A percentile compares a stretch with the other conserved stretches of the same genome.
Evolutionary conservation across 1,140 invertebrate genomes (phyloP).

Genomic region (Drosophila truncata): DNA sequence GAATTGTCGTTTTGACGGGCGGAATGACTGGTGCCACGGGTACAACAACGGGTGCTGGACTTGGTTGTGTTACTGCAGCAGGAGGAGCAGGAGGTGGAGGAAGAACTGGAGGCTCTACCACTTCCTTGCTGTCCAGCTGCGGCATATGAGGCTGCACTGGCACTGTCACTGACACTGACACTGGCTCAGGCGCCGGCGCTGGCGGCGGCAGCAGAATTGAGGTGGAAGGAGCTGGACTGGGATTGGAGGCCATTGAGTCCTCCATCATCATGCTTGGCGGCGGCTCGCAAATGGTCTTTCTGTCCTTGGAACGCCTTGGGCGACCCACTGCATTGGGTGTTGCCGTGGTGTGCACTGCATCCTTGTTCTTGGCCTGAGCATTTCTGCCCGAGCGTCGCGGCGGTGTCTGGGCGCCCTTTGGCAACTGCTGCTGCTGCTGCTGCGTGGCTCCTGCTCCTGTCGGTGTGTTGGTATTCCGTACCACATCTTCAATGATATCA

Average conservation of each 20-base stretch:
- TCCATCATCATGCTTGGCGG: constrained; percentile 86
- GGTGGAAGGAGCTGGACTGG: not conserved
- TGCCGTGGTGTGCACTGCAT: constrained; percentile 80
- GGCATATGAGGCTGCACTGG: constrained; percentile 35
- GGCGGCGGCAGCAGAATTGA: constrained; percentile 2
- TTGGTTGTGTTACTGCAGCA: not conserved
- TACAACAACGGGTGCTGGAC: constrained; percentile 12
- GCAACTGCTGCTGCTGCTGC: constrained; percentile 66
- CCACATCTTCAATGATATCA: constrained; percentile 94
- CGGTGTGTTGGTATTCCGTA: constrained; percentile 88
- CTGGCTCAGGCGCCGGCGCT: not conserved
- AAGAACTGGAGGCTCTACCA: constrained; percentile 1
- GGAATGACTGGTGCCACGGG: constrained; percentile 21
- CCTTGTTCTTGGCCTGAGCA: constrained; percentile 65
- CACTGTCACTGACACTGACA: not conserved
- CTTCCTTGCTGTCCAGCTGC: constrained; percentile 45
- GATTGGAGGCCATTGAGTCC: constrained; percentile 73
- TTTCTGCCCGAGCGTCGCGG: constrained; percentile 70
- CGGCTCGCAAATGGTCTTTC: constrained; percentile 88
- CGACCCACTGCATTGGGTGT: constrained; percentile 86
- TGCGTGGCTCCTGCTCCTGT: constrained; percentile 25
- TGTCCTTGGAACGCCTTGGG: constrained; percentile 86
- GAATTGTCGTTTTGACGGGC: constrained; percentile 52
- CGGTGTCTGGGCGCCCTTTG: constrained; percentile 78
- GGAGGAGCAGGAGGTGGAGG: not conserved